These are phyloP conservation scores for Bombyx mandarina DNA, from an alignment of 1,140 invertebrate genomes.

Conservation along the genomic window DNA sequence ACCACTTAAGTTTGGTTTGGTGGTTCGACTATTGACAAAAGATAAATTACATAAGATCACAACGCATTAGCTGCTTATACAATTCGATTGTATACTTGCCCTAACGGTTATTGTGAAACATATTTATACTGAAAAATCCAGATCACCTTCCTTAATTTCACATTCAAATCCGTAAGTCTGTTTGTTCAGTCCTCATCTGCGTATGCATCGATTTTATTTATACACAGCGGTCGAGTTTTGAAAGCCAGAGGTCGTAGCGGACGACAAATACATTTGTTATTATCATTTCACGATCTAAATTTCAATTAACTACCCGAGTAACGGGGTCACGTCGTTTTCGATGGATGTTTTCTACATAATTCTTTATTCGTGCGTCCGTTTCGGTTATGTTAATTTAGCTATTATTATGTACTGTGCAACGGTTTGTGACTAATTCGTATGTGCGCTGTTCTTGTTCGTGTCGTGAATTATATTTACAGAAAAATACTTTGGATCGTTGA, in stretches of 20 bases:
- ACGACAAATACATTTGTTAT: slow-evolving; percentile 63
- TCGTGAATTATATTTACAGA: not conserved
- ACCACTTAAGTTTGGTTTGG: too few relatives aligned
- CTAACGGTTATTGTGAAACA: slow-evolving; percentile 25
- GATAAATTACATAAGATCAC: too few relatives aligned
- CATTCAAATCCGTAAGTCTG: slow-evolving; percentile 59
- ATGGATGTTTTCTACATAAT: slow-evolving; percentile 52
- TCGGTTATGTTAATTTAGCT: slow-evolving; percentile 7
- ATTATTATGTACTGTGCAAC: slow-evolving; percentile 16
- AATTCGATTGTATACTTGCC: not conserved
- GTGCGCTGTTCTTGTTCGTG: slow-evolving; percentile 26
- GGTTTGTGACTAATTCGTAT: slow-evolving; percentile 25
- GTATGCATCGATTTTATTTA: slow-evolving; percentile 51
- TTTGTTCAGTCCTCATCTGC: slow-evolving; percentile 54
- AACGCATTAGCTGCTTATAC: too few relatives aligned
- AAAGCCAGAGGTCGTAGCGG: slow-evolving; percentile 54
- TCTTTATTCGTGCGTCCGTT: slow-evolving; percentile 37
- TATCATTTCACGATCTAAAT: slow-evolving; percentile 62
- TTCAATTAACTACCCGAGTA: slow-evolving; percentile 57
- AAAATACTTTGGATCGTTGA: too few relatives aligned
- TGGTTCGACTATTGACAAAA: too few relatives aligned
- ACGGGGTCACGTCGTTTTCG: slow-evolving; percentile 62
- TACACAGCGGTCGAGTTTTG: slow-evolving; percentile 35
- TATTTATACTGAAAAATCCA: slow-evolving; percentile 50
- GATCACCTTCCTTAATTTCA: slow-evolving; percentile 54